Evolutionary conservation across 1,140 invertebrate species (phyloP), one percentile per base, ranked within the genome.

Genomic region (Kradibia gibbosae): DNA sequence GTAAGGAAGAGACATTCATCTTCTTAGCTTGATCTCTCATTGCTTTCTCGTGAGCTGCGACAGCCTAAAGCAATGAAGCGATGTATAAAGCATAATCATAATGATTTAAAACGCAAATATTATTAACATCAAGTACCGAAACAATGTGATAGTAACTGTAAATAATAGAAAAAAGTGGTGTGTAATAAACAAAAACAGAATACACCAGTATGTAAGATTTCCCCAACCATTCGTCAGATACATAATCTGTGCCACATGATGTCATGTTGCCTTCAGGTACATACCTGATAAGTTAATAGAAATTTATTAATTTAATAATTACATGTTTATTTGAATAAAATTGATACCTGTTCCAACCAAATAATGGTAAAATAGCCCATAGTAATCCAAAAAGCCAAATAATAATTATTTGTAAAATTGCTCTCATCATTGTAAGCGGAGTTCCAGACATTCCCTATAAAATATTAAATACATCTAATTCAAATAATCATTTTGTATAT

Each of bases 261-360:
- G 95, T 96, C 93, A 96, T 94, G 86, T 97, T 97, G 71, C 95
- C 95, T 91, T 97, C 96, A n/a, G 96, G 96, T 62, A 97, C 95
- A 90, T 97, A 97, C 86, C 95, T 95, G 39, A 83, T 42, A 76
- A 62, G 7, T 28, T 55, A 17, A 42, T 76, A 22, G 3, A 31
- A 28, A 13, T 78, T 71, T 48, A 72, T 15, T 13, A 70, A 70
- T 65, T 80, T 70, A 25, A 73, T 67, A 74, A 50, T 22, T 15
- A 73, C 22, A 39, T 28, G 17, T 45, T 4, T 72, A 57, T 28
- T 45, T 78, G 31, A 55, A 53, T 31, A 28, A 57, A 55, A 39
- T 55, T 28, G 11, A 67, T 79, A 98, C 89, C 96, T 92, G 83
- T 95, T 95, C 95, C 96, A 97, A 60, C 96, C 96, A 74, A 97